Base-by-base conservation (phyloP, 1,140 invertebrate species). In the Zelostemma sp. region DNA sequence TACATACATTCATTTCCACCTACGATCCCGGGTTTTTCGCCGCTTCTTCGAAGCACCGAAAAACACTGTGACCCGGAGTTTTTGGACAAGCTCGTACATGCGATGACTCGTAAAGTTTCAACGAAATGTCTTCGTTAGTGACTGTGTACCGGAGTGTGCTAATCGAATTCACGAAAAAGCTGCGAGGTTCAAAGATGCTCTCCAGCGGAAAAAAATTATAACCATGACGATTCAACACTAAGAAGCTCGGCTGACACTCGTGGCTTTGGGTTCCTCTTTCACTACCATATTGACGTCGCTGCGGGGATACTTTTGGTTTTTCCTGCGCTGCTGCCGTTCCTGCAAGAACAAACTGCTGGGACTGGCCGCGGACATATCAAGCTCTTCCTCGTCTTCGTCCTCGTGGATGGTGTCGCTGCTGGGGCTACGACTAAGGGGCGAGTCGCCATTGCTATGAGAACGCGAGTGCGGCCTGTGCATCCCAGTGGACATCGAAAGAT, bases 401-500 rank as follows among this genome's bases (percentile, higher is more conserved):
- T 82, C 78, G 51, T 77, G 69, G 8, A 68, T 49, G 1, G 70
- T 72, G 25, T 80, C 77, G 28, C 74, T 79, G 53, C 76, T 79
- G 0, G 73, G 80, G 38, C 68, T 80, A 25, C 66, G 82, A 28
- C 77, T 81, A n/a, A 80, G 12, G 0, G 80, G 75, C 0, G 83
- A 82, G 21, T 76, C 80, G 0, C 76, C 77, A 48, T 75, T 79
- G 55, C 76, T 81, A 67, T 80, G 79, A 1, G 79, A 80, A 8
- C 77, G 72, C 0, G 76, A 79, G n/a, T 77, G 74, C 0, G 75
- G 72, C 47, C 76, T 72, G 28, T 77, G 74, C 54, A 74, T 77
- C 0, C 80, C 72, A 0, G 73, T 73, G 55, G 82, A 73, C 88
- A 93, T 90, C 5, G 91, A 92, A 15, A 96, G 84, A 78, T 96